Evolutionary conservation across 2,113 vertebrate genomes (phyloP).

Genomic region (Aptenodytes forsteri): DNA sequence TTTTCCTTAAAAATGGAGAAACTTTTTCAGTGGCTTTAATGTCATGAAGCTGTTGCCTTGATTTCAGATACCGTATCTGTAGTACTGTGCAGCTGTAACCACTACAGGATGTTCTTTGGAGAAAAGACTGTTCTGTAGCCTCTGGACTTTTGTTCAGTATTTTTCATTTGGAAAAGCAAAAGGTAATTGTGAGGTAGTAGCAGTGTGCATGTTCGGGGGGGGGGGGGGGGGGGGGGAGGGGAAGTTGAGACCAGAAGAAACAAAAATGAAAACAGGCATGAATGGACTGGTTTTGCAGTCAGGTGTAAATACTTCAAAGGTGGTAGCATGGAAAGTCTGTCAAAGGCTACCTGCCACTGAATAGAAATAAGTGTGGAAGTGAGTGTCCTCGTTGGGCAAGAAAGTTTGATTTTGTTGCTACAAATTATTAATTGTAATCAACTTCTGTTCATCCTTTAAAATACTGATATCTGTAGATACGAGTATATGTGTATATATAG

Average conservation of each 20-base stretch:
- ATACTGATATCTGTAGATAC: rapidly evolving
- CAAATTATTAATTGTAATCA: not conserved
- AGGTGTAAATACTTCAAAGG: not conserved
- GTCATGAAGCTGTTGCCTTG: not conserved
- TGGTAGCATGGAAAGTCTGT: not conserved
- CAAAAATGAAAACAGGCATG: not conserved
- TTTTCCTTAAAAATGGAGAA: not conserved
- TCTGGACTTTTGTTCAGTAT: not conserved
- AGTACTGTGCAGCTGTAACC: not conserved
- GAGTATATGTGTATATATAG: not conserved
- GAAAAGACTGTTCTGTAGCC: not conserved
- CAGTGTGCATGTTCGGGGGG: not conserved
- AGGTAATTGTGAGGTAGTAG: not conserved
- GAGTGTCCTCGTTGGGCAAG: not conserved
- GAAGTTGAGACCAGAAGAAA: not conserved
- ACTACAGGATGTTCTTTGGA: not conserved
- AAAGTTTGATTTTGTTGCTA: not conserved
- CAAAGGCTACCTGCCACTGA: not conserved
- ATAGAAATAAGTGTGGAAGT: not conserved
- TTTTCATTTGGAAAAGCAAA: not conserved
- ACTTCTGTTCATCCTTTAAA: not conserved
- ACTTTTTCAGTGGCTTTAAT: not conserved
- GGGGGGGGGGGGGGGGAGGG: too few species aligned
- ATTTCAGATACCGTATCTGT: not conserved
- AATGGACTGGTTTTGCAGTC: not conserved